Evolutionary conservation across 2,888 invertebrate species (phyloP).

Genomic region (Callimorpha dominula): DNA sequence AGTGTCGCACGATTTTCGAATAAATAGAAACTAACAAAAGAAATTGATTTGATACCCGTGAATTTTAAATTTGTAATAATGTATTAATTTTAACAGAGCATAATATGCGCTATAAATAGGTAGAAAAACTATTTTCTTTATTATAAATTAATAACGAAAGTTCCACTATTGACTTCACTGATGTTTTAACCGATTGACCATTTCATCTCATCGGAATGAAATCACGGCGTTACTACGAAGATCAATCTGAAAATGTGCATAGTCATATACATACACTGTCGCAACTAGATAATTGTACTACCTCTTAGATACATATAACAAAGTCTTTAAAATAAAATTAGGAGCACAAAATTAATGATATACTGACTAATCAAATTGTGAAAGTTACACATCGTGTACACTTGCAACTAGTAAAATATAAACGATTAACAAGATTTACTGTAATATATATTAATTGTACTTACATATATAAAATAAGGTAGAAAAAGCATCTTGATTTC

Average conservation of each 20-base stretch:
- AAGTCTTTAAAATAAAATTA: conserved; percentile 44
- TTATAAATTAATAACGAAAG: not conserved
- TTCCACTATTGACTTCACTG: not conserved
- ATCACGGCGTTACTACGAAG: no score
- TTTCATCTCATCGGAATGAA: not conserved
- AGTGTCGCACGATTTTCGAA: conserved; percentile 45
- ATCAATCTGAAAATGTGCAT: not conserved
- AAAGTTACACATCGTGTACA: conserved; percentile 8
- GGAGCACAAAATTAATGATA: conserved; percentile 47
- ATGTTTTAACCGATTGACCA: not conserved
- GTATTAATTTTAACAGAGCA: not conserved
- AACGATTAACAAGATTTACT: conserved; percentile 23
- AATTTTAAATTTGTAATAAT: conserved; percentile 29
- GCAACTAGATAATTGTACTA: not conserved
- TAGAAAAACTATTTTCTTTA: not conserved
- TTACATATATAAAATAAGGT: no score
- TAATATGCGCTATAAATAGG: not conserved
- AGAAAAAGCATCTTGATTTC: no score
- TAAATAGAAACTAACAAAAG: conserved; percentile 40
- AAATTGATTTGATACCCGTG: conserved; percentile 35
- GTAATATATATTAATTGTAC: not conserved
- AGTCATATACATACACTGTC: not conserved
- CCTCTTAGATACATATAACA: conserved; percentile 18
- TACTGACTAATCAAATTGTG: conserved; percentile 28
- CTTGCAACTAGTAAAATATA: not conserved